Base-by-base conservation (phyloP, 2,113 vertebrate genomes). In the Fregata magnificens region DNA sequence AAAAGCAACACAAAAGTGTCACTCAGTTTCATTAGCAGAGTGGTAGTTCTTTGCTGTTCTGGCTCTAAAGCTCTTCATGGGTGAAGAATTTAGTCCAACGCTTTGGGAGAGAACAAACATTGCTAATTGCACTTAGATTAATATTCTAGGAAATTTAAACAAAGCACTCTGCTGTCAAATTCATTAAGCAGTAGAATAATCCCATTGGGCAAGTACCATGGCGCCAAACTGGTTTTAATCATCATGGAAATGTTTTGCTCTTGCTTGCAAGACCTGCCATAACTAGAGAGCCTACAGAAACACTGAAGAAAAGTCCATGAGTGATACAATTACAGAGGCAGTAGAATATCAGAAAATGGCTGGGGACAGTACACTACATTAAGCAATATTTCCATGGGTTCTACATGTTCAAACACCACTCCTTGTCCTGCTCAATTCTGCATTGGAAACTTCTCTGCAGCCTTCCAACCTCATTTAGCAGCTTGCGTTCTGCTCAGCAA, bases 61-160 rank as follows among this genome's bases (percentile, higher is more conserved):
- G 5, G 9, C 19, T 82, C 24, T 12, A 52, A 74, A 12, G 5
- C 31, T 82, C 20, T 88, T 95, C 66, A 59, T 52, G 50, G 77
- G 25, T 77, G 69, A 95, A 55, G 77, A 83, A 72, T 77, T 82
- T 65, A 88, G 70, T 49, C 59, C n/a, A 76, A 34, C 80, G 45
- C 59, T 94, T 69, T 45, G 19, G 50, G 38, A 93, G 45, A 86
- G 29, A 92, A 29, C 19, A 94, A 93, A 62, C 77, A 62, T 34
- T 86, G 47, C n/a, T 97, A 97, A 95, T 56, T 93, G 82, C 34
- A 63, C 15, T 89, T 85, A 81, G 77, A 95, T 87, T 93, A 91
- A 92, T 93, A 94, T 86, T 80, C 84, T 69, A 89, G 59, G 82
- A 92, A 96, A 95, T 82, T 71, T 73, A 73, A 94, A 40, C 25